A percentile compares a stretch with the other conserved stretches of the same genome.
These are phyloP conservation scores for Ifrita kowaldi DNA, from an alignment of 2,113 vertebrate species.

Conservation along the genomic window DNA sequence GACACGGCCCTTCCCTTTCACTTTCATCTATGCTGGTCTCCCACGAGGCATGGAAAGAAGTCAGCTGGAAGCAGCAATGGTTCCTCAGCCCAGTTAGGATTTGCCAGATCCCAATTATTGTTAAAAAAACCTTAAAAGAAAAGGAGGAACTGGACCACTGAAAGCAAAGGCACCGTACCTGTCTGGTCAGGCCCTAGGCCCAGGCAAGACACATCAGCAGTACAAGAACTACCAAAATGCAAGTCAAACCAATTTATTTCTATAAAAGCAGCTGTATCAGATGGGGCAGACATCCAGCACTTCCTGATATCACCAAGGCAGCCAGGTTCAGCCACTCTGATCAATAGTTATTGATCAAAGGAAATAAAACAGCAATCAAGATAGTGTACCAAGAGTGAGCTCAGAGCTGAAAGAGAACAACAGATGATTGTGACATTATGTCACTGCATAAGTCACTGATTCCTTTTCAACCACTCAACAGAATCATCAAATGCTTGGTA, in stretches of 20 bases:
- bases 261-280: neutral
- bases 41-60: neutral
- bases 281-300: neutral
- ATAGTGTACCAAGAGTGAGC: neutral
- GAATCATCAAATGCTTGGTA: neutral
- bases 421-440: fast-evolving
- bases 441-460: fast-evolving
- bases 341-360: neutral
- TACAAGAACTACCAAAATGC: neutral
- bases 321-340: neutral
- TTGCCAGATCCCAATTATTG: neutral
- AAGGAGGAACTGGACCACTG: neutral
- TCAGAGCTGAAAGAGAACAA: fast-evolving
- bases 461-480: neutral
- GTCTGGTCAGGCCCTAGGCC: neutral
- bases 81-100: neutral
- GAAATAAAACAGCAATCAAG: neutral
- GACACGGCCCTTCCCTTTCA: fast-evolving
- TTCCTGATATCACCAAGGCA: neutral
- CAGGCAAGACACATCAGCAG: neutral
- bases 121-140: neutral
- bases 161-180: neutral
- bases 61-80: neutral
- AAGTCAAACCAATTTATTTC: neutral
- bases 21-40: fast-evolving